Evolutionary conservation across 2,888 invertebrate species (phyloP), one percentile per base, ranked within the genome.

Genomic region (Drosophila flavopinicola): DNA sequence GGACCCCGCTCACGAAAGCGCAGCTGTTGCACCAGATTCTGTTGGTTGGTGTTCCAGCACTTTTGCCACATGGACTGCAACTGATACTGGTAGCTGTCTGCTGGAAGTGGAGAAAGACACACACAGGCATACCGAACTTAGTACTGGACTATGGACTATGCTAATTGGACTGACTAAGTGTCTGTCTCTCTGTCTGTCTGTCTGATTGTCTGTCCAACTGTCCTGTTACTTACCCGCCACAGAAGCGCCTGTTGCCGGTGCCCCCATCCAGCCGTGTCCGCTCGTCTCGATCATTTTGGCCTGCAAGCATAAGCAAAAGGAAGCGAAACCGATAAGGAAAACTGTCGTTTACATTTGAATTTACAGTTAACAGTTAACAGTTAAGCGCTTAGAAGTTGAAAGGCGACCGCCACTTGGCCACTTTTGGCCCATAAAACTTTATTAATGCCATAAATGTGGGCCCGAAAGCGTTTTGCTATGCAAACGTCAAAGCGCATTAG

Each of bases 51-150:
- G 92, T 96, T 97, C 97, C 97, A 97, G 92, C 97, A 97, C 91
- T 97, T 97, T 92, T 97, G 97, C 97, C 97, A 97, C 95, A 97
- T 96, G 66, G 96, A 96, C 92, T 97, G 97, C 91, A 97, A 93
- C 92, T 97, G 97, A 92, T 97, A 97, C 92, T 97, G 97, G 94
- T 97, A 97, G 93, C 96, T 97, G 93, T 97, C 97, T 95, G 95
- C 90, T 84, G 67, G 67, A 75, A 60, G 54, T 24, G 54, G 23
- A 13, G 20, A 15, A 39, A 32, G 17, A 42, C 44, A 66, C 45
- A 27, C 57, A 53, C 49, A 25, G 35, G 13, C 35, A 51, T 67
- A 57, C 59, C 47, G 59, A 66, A 58, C 58, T 69, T 66, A 70
- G 72, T 72, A n/a, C n/a, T n/a, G n/a, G n/a, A n/a, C 47, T 15